These are phyloP conservation scores for Thumatha senex DNA, from an alignment of 2,888 invertebrate species.

Conservation along the genomic window DNA sequence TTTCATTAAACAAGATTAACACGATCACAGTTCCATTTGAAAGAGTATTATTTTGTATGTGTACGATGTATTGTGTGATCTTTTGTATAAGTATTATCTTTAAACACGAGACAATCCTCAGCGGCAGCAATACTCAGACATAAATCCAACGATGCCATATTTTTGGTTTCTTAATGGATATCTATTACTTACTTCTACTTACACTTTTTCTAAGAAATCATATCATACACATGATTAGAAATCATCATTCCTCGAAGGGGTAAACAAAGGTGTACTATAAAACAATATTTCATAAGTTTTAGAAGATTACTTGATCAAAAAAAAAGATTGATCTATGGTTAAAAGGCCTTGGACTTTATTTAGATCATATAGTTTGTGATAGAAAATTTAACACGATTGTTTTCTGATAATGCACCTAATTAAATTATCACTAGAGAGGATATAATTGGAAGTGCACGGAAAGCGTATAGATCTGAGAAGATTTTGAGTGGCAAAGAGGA, in stretches of 20 bases:
- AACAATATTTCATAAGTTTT: no score
- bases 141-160: no score
- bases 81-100: slow-evolving; percentile 1
- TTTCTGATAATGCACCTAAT: background rate
- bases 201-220: no score
- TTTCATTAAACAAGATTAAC: slow-evolving; percentile 1
- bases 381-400: background rate
- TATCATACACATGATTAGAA: no score
- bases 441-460: background rate
- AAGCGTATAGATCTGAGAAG: background rate
- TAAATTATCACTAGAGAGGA: background rate
- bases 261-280: no score
- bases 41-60: background rate
- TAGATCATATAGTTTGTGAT: background rate
- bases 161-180: no score
- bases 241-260: no score
- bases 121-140: no score
- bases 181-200: no score
- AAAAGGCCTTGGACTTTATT: background rate
- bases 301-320: no score
- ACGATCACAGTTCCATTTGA: background rate
- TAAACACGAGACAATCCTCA: background rate
- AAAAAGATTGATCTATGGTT: no score
- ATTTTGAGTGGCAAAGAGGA: no score
- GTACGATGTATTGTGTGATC: background rate